Base-by-base conservation (phyloP, 2,797 vertebrate species). In the Phoebastria nigripes region DNA sequence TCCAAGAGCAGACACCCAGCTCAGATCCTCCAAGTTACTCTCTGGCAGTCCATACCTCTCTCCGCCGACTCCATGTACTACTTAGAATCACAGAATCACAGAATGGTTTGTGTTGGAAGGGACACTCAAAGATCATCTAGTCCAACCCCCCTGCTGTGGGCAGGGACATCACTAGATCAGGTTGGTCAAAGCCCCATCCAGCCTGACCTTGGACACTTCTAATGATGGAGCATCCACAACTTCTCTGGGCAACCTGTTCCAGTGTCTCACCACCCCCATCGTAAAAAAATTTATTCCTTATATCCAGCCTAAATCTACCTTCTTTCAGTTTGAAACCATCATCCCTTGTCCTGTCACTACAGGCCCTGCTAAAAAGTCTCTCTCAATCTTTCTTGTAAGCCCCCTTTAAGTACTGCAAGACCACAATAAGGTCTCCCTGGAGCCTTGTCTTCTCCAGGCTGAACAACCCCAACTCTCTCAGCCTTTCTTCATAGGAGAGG, bases 41-140 rank as follows among this genome's bases (percentile, higher is more conserved):
- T 49, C 61, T 63, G 37, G 31, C 49, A 56, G 54, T 26, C 52
- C 21, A 6, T 66, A 13, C 31, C 49, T 72, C 33, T 90, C 2
- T 58, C 44, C 1, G 3, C 24, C 2, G 5, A 9, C 54, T 65
- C 31, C 20, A 54, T 0, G 0, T 37, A 18, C 17, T 72, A 41
- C 25, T 61, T 76, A 26, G 39, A 61, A 61, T 73, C 31, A 35
- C 9, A 47, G 24, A 12, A 37, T 29, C 15, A n/a, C 29, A 71
- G 10, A 74, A 35, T 62, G 29, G 5, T 74, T 78, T 90, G 15
- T 4, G 14, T 85, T 92, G 49, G 56, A 70, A 69, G 15, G 25
- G 49, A 56, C 28, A 37, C 58, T 51, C 41, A 29, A 20, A 56
- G 28, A n/a, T 37, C 31, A 21, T 26, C 33, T 71, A 3, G 15